These are phyloP conservation scores for Himalopsyche tibetana DNA, from an alignment of 2,888 invertebrate species.

Conservation along the genomic window DNA sequence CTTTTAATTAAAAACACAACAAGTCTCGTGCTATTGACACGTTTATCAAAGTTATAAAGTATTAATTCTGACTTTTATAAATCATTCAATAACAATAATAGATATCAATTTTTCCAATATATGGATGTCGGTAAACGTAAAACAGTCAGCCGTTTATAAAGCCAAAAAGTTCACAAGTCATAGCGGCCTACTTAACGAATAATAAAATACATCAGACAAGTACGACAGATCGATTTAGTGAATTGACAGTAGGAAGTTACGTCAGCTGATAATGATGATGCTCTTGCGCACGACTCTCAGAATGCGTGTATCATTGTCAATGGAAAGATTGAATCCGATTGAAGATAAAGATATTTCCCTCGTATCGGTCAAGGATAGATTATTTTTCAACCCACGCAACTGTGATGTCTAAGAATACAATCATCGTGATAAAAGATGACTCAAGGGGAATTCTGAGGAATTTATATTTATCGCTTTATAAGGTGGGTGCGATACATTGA, in stretches of 20 bases:
- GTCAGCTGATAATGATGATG: background rate
- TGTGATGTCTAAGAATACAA: background rate
- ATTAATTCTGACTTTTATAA: too few species aligned
- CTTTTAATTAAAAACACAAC: too few species aligned
- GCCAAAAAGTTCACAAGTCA: too few species aligned
- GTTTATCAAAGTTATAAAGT: too few species aligned
- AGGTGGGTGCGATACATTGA: background rate
- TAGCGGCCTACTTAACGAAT: too few species aligned
- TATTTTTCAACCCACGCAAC: background rate
- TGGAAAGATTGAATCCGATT: background rate
- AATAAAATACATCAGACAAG: too few species aligned
- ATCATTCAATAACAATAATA: too few species aligned
- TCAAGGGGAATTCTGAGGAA: background rate
- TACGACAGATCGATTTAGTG: too few species aligned
- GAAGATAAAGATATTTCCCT: background rate
- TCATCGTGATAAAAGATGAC: background rate
- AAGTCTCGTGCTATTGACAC: too few species aligned
- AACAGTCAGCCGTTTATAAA: too few species aligned
- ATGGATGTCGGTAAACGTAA: too few species aligned
- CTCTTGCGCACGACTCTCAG: background rate
- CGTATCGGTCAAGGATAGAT: conserved; percentile 11
- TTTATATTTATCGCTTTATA: background rate
- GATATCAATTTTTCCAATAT: too few species aligned
- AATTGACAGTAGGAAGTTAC: background rate
- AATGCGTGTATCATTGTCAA: conserved; percentile 18